Evolutionary conservation across 2,888 invertebrate genomes (phyloP).

Genomic region (Synanthedon myopaeformis): DNA sequence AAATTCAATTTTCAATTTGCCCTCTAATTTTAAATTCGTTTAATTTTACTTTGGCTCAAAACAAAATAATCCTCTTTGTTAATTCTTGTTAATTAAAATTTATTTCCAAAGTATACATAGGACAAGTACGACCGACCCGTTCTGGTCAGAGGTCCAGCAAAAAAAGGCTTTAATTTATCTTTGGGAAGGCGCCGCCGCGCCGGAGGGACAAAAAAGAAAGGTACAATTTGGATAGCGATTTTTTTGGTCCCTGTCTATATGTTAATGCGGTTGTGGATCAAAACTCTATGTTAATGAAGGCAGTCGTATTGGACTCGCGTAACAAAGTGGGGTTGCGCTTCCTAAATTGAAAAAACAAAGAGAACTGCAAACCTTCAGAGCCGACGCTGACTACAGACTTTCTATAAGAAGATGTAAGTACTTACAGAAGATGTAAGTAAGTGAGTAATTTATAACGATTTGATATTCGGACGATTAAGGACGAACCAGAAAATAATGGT

Average conservation of each 20-base stretch:
- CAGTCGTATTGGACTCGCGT: slow-evolving; percentile 27
- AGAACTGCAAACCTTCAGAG: not conserved
- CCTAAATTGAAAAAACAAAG: slow-evolving; percentile 34
- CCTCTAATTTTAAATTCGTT: not conserved
- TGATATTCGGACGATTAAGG: too few relatives aligned
- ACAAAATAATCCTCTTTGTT: not conserved
- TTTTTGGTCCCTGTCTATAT: slow-evolving; percentile 41
- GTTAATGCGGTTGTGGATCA: slow-evolving; percentile 44
- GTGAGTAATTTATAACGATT: too few relatives aligned
- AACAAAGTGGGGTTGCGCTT: not conserved
- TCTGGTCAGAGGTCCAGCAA: slow-evolving; percentile 26
- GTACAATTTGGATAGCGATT: slow-evolving; percentile 36
- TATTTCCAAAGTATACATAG: slow-evolving; percentile 26
- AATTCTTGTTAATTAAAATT: slow-evolving; percentile 16
- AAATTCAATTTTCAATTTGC: too few relatives aligned
- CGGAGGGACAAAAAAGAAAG: slow-evolving; percentile 30
- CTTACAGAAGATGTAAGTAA: too few relatives aligned
- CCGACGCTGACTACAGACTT: too few relatives aligned
- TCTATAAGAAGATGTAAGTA: too few relatives aligned
- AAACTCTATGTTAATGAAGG: slow-evolving; percentile 42
- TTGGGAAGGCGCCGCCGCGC: slow-evolving; percentile 23
- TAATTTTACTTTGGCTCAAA: not conserved
- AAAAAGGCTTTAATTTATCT: slow-evolving; percentile 36
- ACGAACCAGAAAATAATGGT: too few relatives aligned
- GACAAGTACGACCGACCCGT: slow-evolving; percentile 26